Base-by-base conservation (phyloP, 2,888 invertebrate species). In the Serrognathus titanus region DNA sequence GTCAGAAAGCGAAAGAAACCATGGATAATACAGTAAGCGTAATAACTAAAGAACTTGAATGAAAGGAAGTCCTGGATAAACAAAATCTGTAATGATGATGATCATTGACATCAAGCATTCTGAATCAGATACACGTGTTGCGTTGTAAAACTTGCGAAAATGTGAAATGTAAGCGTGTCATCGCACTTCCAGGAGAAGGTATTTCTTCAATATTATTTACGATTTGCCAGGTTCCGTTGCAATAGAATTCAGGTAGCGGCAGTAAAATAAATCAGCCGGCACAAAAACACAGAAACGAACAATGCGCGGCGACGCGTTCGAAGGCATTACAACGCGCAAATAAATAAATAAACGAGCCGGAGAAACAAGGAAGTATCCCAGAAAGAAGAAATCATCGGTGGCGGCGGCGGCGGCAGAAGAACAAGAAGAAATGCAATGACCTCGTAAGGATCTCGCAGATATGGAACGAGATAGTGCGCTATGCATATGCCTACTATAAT, bases 401-500 rank as follows among this genome's bases (percentile, higher is more conserved):
- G 24, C 24, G 24, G 24, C 24, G 24, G 24, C 24, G 24, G 7
- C 24, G 24, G 24, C 24, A 31, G 24, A 31, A 43, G 43, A 11
- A 43, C 16, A 43, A 43, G 43, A 35, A 47, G 46, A 20, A 40
- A 38, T 20, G 41, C 49, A 53, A 40, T 51, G 43, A 39, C 56
- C 52, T 52, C 46, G 51, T 52, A 56, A 56, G 40, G 40, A 20
- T 43, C 20, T 24, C 50, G 24, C 12, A 56, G 56, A 56, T 56
- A 56, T 56, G 47, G 56, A 56, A 52, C 56, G 24, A 13, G 56
- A 56, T 56, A 52, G 50, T 13, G 52, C 12, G 12, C 31, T 37
- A 31, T 31, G 37, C 46, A 46, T 51, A 40, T 51, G 39, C 51
- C 40, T 39, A 51, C 55, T 61, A 55, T 63, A 63, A 63, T 63